A percentile compares a stretch with the other conserved stretches of the same genome.
Conservation (phyloP, 2,113 vertebrate species). For the Gambusia holbrooki region DNA sequence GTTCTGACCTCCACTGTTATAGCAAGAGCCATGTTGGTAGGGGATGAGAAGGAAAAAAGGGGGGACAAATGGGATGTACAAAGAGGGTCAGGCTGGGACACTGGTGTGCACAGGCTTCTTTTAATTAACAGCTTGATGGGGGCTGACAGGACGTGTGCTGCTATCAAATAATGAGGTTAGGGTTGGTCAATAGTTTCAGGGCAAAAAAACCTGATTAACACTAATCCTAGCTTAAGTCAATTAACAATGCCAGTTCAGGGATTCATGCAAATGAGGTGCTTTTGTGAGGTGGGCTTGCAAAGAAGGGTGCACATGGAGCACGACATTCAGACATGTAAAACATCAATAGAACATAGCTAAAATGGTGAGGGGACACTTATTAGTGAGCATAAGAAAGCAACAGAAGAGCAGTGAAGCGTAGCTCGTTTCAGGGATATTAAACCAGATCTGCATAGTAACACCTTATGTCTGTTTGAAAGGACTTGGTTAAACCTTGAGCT, state of each 20-base stretch:
- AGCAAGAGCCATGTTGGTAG: slow-evolving; percentile 11
- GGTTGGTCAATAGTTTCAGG: slow-evolving; percentile 75
- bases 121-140: slow-evolving; percentile 77
- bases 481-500: slow-evolving; percentile 45
- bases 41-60: slow-evolving; percentile 15
- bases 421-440: slow-evolving; percentile 22
- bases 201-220: slow-evolving; percentile 79
- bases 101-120: slow-evolving; percentile 50
- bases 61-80: slow-evolving; percentile 14
- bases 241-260: slow-evolving; percentile 75
- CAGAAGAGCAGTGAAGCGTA: slow-evolving; percentile 19
- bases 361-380: slow-evolving; percentile 33
- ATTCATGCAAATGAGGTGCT: slow-evolving; percentile 74
- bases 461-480: slow-evolving; percentile 42
- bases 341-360: slow-evolving; percentile 26
- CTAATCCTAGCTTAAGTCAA: slow-evolving; percentile 81
- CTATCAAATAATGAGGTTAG: slow-evolving; percentile 83
- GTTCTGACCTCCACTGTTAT: slow-evolving; percentile 35
- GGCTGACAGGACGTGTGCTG: slow-evolving; percentile 76
- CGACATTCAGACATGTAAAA: slow-evolving; percentile 49
- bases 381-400: slow-evolving; percentile 30
- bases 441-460: slow-evolving; percentile 22
- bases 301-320: slow-evolving; percentile 36
- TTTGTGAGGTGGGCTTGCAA: slow-evolving; percentile 57
- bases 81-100: slow-evolving; percentile 31